Base-by-base conservation (phyloP, 2,113 vertebrate species). In the Camelus dromedarius region DNA sequence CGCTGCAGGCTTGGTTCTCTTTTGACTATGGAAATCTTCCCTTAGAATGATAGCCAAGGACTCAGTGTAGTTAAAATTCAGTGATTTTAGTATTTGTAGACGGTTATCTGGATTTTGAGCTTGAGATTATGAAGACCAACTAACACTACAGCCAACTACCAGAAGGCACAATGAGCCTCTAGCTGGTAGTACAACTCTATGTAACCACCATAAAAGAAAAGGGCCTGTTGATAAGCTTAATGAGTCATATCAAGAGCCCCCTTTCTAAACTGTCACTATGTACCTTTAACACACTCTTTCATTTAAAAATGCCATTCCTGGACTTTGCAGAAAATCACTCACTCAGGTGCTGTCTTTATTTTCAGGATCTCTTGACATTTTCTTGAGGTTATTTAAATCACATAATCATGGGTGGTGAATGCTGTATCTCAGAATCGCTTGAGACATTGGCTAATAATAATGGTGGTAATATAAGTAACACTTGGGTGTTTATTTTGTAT, bases 311-410 rank as follows among this genome's bases (percentile, higher is more conserved):
- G 22, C 11, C 48, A 60, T 97, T 95, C 42, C 12, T 64, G 20
- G 18, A n/a, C 66, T 91, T 81, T 84, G 35, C 19, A 84, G 75
- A 93, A 93, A 77, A 38, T 19, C 32, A 85, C 22, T 76, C 42
- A 42, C 56, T 95, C 35, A 72, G 91, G 75, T 82, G 46, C 11
- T 60, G 1, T 84, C 56, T 84, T 83, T 94, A 89, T 91, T 97
- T 95, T 91, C 56, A 91, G 56, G 24, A 52, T 76, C 20, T 88
- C 56, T 70, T 46, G 5, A 28, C 67, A 62, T 94, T 96, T 91
- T 96, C 85, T 93, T 91, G 64, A 95, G 46, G 26, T 93, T 88
- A 62, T 28, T 76, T 86, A 94, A 81, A 38, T 96, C 42, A 77
- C 50, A 70, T 69, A 15, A 0, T 85, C 75, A 79, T 69, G 66